A percentile compares a stretch with the other conserved stretches of the same genome.
These are phyloP conservation scores for Herpetotheres cachinnans DNA, from an alignment of 2,113 vertebrate species.

Conservation along the genomic window DNA sequence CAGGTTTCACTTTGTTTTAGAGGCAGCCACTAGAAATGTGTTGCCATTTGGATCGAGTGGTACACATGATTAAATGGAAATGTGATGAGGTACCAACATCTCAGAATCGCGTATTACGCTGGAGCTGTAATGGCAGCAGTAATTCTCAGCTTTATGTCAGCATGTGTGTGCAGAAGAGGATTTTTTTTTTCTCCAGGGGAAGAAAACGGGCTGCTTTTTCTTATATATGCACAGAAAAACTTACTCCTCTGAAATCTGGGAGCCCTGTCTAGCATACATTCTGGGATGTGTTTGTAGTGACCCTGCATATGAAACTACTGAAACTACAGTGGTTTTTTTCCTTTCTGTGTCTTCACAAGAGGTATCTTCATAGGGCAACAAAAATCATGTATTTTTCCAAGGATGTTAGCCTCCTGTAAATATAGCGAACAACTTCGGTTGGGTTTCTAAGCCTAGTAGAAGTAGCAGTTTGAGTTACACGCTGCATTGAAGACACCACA, in stretches of 20 bases:
- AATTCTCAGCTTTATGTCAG: neutral
- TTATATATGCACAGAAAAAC: neutral
- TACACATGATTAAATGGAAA: neutral
- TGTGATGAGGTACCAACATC: neutral
- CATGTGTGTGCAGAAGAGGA: neutral
- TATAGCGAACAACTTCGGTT: neutral
- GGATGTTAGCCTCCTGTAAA: neutral
- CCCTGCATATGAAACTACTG: neutral
- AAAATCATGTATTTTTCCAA: neutral
- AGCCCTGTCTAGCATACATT: neutral
- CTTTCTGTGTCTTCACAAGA: neutral
- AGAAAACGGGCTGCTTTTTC: neutral
- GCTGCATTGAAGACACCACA: neutral
- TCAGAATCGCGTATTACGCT: neutral
- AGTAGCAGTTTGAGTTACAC: neutral
- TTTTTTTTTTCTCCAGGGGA: neutral
- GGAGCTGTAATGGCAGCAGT: neutral
- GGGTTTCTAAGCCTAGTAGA: neutral
- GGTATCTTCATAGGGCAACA: neutral
- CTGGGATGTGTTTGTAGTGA: neutral
- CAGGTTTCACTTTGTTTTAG: neutral
- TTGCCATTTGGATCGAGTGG: neutral
- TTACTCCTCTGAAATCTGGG: neutral
- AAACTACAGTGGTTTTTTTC: neutral
- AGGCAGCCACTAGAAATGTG: neutral